Evolutionary conservation across 1,140 invertebrate genomes (phyloP), one percentile per base, ranked within the genome.

Genomic region (Aphis craccivora): DNA sequence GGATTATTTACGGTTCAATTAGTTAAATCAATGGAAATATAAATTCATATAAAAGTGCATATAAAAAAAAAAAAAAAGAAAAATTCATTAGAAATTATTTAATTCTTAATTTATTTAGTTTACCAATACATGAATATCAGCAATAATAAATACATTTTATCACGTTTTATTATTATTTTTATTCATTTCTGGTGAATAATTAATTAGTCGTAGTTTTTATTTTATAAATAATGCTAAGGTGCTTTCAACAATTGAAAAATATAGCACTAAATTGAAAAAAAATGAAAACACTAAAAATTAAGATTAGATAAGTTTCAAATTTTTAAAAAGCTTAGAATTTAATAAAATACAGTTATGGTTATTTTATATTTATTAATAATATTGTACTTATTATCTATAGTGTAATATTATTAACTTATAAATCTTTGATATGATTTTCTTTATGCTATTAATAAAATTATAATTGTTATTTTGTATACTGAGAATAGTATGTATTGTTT

Each of bases 21-120:
- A 76, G n/a, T 76, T 76, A n/a, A 76, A 76, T 76, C 30, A 76
- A 76, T 76, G 14, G 60, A 76, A 76, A 76, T 76, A 76, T 76
- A 76, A n/a, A 76, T 76, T 76, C 60, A n/a, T 67, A 67, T 11
- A 67, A 14, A 40, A 40, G 37, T 40, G 37, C 37, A 40, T 40
- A 40, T 40, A 1, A 2, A 1, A 2, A 40, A 40, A 40, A 40
- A 76, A 67, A 76, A 76, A 30, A 76, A n/a, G 4, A 76, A n/a
- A n/a, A 35, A 76, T 20, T n/a, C 14, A n/a, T n/a, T 18, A 76
- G 60, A 1, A 76, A 76, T n/a, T 76, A 76, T 76, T 76, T 76
- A n/a, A 76, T 76, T 76, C n/a, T 76, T 76, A 76, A 76, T 76
- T 76, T 67, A 67, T n/a, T n/a, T 67, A n/a, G 11, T 67, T 67